A percentile compares a stretch with the other conserved stretches of the same genome.
Conservation (phyloP, 2,888 invertebrate species). For the Sminthurinus aureus region DNA sequence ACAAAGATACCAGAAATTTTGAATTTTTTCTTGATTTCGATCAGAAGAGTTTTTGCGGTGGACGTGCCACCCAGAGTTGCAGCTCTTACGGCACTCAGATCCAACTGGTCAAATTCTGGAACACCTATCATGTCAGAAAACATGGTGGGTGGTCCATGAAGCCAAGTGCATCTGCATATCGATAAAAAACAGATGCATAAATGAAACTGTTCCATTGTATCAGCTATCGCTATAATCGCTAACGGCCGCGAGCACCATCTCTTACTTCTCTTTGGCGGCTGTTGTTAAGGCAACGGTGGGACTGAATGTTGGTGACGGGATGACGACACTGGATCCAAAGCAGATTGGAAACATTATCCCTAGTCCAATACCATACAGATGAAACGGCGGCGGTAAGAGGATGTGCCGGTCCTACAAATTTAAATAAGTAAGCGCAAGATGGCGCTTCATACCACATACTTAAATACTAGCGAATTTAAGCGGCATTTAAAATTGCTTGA, state of each 20-base stretch:
- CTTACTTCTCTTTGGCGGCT: neutral
- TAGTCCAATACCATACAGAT: neutral
- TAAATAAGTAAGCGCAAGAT: no score
- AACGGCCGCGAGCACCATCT: no score
- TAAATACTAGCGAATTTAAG: no score
- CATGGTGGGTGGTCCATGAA: constrained; percentile 82
- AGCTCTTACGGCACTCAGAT: constrained; percentile 62
- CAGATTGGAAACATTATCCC: neutral
- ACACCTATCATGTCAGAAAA: constrained; percentile 75
- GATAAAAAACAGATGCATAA: neutral
- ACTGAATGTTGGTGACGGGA: neutral
- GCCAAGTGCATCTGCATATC: constrained; percentile 68
- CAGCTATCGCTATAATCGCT: no score
- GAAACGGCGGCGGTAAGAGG: no score
- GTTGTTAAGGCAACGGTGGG: neutral
- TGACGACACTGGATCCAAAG: neutral
- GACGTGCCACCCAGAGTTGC: constrained; percentile 78
- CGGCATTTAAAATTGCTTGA: no score
- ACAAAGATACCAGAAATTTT: constrained; percentile 51
- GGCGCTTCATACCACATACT: no score
- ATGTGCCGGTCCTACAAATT: no score
- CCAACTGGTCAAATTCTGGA: constrained; percentile 65
- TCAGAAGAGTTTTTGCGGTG: constrained; percentile 68
- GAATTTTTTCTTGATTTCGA: constrained; percentile 59
- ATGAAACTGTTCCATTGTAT: no score